Base-by-base conservation (phyloP, 35 echinoderm and acorn worm genomes). In the Amphiura filiformis region DNA sequence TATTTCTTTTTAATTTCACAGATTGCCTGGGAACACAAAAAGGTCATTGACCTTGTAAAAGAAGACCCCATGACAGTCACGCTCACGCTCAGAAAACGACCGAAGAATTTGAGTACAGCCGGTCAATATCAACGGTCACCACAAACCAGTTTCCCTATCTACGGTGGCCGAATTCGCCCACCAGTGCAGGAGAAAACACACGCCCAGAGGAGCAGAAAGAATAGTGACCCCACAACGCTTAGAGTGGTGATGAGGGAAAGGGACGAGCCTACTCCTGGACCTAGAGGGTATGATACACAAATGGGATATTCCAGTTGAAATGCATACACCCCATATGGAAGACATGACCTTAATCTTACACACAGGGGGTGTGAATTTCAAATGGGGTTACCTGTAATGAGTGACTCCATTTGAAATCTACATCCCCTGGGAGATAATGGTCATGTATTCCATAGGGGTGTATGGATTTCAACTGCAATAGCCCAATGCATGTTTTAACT, bases 11-110 rank as follows among this genome's bases (percentile, higher is more conserved):
- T 52, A 11, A 11, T 52, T 30, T 80, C 77, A 31, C 64, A 97
- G 95, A 92, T 97, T 86, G 92, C 92, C 22, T 97, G 95, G 95
- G 85, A 94, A 31, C 95, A 94, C 79, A 94, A 86, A 44, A 91
- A 94, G 36, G 81, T 97, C 1, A 91, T 97, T 39, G 88, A 91
- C 22, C 88, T 92, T 41, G 80, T 97, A 22, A 97, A 75, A 28
- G 81, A 64, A 26, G 78, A 97, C 70, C 82, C 82, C n/a, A 86
- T 44, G 12, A 92, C 87, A 17, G 90, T 97, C 77, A 83, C 75
- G 17, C 76, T 97, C 39, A 97, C 95, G 18, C 65, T 97, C 28
- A 94, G 92, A 57, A 97, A 97, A 65, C 80, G 92, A n/a, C 95
- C 95, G 9, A 85, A 80, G 32, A 94, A 97, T 42, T 56, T 94